phyloP scores from a whole-genome alignment of 2,797 vertebrate species.

The Cynopterus sphinx region DNA sequence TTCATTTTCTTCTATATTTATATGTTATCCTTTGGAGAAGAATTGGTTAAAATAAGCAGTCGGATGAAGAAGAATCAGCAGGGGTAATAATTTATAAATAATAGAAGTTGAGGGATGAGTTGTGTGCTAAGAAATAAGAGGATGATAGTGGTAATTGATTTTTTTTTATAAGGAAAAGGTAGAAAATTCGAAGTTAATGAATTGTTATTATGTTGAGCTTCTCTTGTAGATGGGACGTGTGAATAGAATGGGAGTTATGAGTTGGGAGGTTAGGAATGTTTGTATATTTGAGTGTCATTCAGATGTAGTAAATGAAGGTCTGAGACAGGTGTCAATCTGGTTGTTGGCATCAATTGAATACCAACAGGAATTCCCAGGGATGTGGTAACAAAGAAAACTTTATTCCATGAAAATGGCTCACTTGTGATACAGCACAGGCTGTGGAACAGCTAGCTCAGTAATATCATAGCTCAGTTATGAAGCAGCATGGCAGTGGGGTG shows the following conservation, averaged over 20 bases:
- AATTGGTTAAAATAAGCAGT: slow-evolving; percentile 18
- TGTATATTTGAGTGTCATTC: slow-evolving; percentile 42
- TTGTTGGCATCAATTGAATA: no score
- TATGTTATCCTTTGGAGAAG: not conserved
- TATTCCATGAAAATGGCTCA: no score
- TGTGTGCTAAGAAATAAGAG: slow-evolving; percentile 16
- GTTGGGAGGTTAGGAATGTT: not conserved
- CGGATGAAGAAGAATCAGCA: not conserved
- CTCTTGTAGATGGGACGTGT: not conserved
- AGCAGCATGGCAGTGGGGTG: no score
- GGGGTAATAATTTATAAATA: slow-evolving; percentile 1
- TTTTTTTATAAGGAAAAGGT: slow-evolving; percentile 8
- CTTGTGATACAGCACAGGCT: no score
- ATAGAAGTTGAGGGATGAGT: not conserved
- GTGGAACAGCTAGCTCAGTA: no score
- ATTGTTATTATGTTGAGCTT: not conserved
- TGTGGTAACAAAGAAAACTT: no score
- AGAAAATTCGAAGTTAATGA: slow-evolving; percentile 40
- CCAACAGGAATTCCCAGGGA: no score
- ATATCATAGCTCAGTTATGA: no score
- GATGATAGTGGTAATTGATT: not conserved
- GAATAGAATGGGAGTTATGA: not conserved
- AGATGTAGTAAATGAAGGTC: not conserved
- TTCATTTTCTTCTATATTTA: not conserved
- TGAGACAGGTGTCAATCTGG: not conserved